These are phyloP conservation scores for Harpegnathos saltator DNA, from an alignment of 1,140 invertebrate species.

Conservation along the genomic window DNA sequence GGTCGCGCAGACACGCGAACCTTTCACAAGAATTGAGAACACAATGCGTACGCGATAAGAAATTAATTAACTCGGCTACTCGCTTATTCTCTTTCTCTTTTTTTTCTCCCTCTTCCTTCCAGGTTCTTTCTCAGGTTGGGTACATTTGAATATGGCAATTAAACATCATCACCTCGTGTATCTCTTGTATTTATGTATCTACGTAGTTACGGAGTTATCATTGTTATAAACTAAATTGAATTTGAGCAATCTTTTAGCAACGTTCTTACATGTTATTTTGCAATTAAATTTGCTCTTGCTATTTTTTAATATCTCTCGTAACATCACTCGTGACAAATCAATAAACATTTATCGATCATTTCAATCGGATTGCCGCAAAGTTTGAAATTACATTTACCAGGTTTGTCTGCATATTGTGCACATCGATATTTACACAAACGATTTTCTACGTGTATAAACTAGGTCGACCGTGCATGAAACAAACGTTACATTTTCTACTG, in stretches of 20 bases:
- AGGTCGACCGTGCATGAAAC: constrained; percentile 22
- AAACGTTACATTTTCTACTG: constrained; percentile 29
- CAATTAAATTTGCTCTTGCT: not conserved
- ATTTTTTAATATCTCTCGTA: constrained; percentile 14
- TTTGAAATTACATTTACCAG: constrained; percentile 20
- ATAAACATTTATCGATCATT: constrained; percentile 41
- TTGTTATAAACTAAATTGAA: constrained; percentile 2
- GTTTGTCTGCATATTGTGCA: constrained; percentile 28
- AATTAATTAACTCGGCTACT: constrained; percentile 39
- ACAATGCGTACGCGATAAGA: constrained; percentile 25
- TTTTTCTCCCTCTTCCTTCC: not conserved
- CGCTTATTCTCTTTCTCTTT: not conserved
- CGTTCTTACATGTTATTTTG: not conserved
- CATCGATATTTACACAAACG: constrained; percentile 20
- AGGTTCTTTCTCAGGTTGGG: not conserved
- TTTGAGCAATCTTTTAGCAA: not conserved
- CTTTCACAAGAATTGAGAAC: constrained; percentile 2
- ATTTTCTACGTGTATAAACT: constrained; percentile 36
- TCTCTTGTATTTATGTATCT: not conserved
- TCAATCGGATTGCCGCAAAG: constrained; percentile 26
- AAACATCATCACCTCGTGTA: not conserved
- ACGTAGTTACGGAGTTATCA: not conserved
- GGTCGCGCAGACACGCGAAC: not conserved
- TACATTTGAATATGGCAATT: not conserved
- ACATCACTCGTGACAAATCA: not conserved